phyloP scores from a whole-genome alignment of 2,888 invertebrate species.

The Nesidiocoris tenuis region DNA sequence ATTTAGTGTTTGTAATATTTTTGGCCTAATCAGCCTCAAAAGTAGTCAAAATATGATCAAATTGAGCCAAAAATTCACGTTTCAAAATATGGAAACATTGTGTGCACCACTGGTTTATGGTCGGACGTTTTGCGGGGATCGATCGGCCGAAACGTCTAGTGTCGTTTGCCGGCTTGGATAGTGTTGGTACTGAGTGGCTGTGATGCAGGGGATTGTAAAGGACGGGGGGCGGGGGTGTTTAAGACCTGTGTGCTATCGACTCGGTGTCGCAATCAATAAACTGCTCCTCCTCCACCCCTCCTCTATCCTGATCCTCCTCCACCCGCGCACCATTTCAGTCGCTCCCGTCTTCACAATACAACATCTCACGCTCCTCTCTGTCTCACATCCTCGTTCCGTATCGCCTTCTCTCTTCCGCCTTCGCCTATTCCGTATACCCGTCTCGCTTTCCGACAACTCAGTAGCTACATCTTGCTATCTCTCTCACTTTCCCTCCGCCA shows the following conservation, averaged over 20 bases:
- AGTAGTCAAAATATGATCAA: too few species aligned
- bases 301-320: constrained; percentile 4
- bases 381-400: constrained; percentile 1
- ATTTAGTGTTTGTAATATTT: too few species aligned
- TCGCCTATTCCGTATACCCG: constrained; percentile 3
- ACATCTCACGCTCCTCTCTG: background rate
- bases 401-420: constrained; percentile 18
- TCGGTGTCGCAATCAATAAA: constrained; percentile 46
- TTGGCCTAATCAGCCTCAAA: too few species aligned
- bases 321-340: background rate
- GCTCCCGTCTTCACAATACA: constrained; percentile 14
- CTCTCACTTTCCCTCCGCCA: constrained; percentile 15
- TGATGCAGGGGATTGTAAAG: background rate
- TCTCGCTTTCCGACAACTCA: background rate
- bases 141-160: too few species aligned
- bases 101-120: too few species aligned
- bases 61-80: too few species aligned
- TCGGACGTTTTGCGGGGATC: too few species aligned
- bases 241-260: constrained; percentile 46
- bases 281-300: constrained; percentile 36
- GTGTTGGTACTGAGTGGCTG: background rate
- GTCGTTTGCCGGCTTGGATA: too few species aligned
- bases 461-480: constrained; percentile 5
- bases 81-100: too few species aligned
- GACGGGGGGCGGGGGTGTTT: constrained; percentile 34